Percentiles rank a stretch among this genome's conserved stretches.
phyloP scores from a whole-genome alignment of 1,140 invertebrate species.

The Drosophila baimaii region DNA sequence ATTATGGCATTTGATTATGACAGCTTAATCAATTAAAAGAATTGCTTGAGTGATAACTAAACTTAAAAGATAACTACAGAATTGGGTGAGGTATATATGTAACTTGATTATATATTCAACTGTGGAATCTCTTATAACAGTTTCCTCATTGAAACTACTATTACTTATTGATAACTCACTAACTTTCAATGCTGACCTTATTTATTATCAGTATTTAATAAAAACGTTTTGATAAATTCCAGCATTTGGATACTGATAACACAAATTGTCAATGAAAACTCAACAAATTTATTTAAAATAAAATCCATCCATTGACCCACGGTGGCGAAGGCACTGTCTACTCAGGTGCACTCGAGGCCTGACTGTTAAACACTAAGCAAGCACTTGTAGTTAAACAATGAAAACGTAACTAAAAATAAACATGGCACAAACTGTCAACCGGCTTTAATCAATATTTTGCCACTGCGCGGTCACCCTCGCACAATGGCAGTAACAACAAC shows the following conservation, averaged over 20 bases:
- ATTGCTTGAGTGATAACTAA: neutral
- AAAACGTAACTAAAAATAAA: conserved; percentile 40
- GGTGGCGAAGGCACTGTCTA: conserved; percentile 26
- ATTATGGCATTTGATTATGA: neutral
- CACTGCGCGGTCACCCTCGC: conserved; percentile 13
- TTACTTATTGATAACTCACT: neutral
- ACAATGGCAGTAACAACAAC: neutral
- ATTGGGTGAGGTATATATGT: neutral
- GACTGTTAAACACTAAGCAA: conserved; percentile 32
- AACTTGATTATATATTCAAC: neutral
- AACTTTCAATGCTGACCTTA: conserved; percentile 1
- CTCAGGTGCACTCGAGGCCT: conserved; percentile 29
- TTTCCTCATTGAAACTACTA: neutral
- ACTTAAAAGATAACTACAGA: neutral
- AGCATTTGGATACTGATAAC: neutral
- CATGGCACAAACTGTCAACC: conserved; percentile 34
- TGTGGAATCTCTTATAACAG: neutral
- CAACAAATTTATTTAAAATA: neutral
- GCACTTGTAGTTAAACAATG: conserved; percentile 39
- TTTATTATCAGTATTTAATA: conserved; percentile 16
- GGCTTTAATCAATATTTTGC: conserved; percentile 37
- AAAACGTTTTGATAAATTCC: conserved; percentile 4
- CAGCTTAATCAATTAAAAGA: neutral
- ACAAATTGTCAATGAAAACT: neutral
- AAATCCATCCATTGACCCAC: neutral